A percentile compares a stretch with the other conserved stretches of the same genome.
These are phyloP conservation scores for Phenganax subtilis DNA, from an alignment of 92 coral and sea anemone genomes.

Conservation along the genomic window DNA sequence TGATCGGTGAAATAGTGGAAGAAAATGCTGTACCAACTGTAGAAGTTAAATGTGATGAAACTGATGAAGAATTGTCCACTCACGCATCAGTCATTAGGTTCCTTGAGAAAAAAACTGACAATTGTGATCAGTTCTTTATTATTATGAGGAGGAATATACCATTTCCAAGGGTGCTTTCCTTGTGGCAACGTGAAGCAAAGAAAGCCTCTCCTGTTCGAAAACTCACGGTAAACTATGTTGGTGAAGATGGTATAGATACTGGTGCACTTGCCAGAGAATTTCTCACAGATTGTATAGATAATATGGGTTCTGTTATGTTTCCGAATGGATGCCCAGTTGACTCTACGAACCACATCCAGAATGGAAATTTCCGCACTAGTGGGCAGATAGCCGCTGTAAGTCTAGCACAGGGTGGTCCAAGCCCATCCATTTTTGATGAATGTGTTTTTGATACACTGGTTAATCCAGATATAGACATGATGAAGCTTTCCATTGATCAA, in stretches of 20 bases:
- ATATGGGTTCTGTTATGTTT: conserved; percentile 43
- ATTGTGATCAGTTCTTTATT: conserved; percentile 31
- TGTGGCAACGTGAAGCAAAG: conserved; percentile 52
- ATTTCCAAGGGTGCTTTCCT: conserved; percentile 31
- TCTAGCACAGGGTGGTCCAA: conserved; percentile 46
- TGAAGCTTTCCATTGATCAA: conserved; percentile 9
- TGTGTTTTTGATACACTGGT: conserved; percentile 43
- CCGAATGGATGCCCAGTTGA: conserved; percentile 52
- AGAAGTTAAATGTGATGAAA: conserved; percentile 1
- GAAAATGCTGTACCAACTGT: background rate
- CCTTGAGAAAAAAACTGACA: conserved; percentile 20
- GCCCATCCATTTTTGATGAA: conserved; percentile 42
- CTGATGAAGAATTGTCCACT: background rate
- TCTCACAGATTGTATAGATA: conserved; percentile 19
- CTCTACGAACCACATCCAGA: conserved; percentile 48
- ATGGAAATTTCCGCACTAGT: conserved; percentile 41
- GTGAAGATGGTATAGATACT: conserved; percentile 46
- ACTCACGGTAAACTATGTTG: conserved; percentile 39
- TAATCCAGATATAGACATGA: conserved; percentile 42
- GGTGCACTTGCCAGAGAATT: conserved; percentile 49
- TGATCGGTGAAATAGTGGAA: background rate
- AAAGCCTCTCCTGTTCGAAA: conserved; percentile 34
- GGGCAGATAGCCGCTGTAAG: conserved; percentile 44
- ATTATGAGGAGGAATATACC: conserved; percentile 36
- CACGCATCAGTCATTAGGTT: background rate